Conservation (phyloP, 2,888 invertebrate species). For the Syrista parreyssii region DNA sequence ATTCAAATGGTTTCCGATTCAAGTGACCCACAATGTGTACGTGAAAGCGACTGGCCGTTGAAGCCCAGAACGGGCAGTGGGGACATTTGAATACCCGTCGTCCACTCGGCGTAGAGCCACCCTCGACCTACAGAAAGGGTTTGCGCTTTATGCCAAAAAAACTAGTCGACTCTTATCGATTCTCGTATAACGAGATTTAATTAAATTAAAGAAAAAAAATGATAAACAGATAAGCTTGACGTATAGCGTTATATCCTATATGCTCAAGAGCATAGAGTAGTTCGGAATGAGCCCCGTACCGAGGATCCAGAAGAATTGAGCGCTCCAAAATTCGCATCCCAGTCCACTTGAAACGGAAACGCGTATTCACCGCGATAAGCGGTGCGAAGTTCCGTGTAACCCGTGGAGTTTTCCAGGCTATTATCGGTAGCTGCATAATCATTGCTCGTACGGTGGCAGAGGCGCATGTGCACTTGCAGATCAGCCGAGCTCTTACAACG, state of each 20-base stretch:
- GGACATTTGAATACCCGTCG: conserved; percentile 90
- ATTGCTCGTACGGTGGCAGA: conserved; percentile 68
- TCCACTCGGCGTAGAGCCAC: conserved; percentile 47
- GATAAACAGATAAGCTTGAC: conserved; percentile 21
- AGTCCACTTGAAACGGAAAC: conserved; percentile 58
- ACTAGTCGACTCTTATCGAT: not conserved
- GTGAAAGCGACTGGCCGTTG: conserved; percentile 92
- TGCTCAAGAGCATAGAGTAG: conserved; percentile 2
- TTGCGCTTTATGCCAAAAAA: conserved; percentile 22
- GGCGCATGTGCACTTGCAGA: conserved; percentile 79
- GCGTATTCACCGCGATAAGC: conserved; percentile 55
- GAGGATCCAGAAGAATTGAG: conserved; percentile 57
- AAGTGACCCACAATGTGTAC: conserved; percentile 94
- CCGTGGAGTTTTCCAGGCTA: conserved; percentile 38
- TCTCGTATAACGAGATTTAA: conserved; percentile 1
- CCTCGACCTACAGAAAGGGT: conserved; percentile 56
- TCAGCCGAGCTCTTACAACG: conserved; percentile 88
- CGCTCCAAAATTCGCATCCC: conserved; percentile 53
- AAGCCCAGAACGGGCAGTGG: conserved; percentile 92
- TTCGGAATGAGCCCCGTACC: conserved; percentile 42
- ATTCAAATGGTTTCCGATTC: conserved; percentile 94
- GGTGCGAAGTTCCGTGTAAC: conserved; percentile 42
- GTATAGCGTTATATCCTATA: not conserved
- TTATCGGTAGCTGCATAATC: conserved; percentile 38
- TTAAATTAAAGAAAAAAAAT: conserved; percentile 13